Base-by-base conservation (phyloP, 2,888 invertebrate species). In the Enchytraeus crypticus region DNA sequence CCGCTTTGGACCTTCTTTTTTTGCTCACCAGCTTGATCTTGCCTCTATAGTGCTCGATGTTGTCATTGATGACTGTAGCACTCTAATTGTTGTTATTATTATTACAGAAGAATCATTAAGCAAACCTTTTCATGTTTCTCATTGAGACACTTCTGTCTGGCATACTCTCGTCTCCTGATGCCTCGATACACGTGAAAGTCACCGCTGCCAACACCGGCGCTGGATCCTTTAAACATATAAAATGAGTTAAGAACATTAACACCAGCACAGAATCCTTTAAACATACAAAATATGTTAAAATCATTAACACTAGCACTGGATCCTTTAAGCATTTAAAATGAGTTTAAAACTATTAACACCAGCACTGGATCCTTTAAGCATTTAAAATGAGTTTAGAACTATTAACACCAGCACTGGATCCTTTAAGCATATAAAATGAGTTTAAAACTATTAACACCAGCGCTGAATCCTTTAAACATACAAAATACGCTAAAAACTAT, bases 261-360 rank as follows among this genome's bases (percentile, higher is more conserved):
- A 27, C 21, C 21, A 21, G 29, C 18, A 26, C 5, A 56, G 18
- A 26, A 23, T 27, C 21, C 46, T 1, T 47, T 23, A 18, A 33
- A 3, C 21, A 18, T 18, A 21, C n/a, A 33, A 27, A 18, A 11
- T 8, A n/a, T n/a, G n/a, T n/a, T n/a, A n/a, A n/a, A n/a, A n/a
- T n/a, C n/a, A n/a, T n/a, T n/a, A n/a, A n/a, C n/a, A n/a, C n/a
- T n/a, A n/a, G n/a, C n/a, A n/a, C n/a, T n/a, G n/a, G n/a, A n/a
- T n/a, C n/a, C n/a, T n/a, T n/a, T n/a, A n/a, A n/a, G n/a, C n/a
- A n/a, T n/a, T n/a, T n/a, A n/a, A n/a, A n/a, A n/a, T n/a, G n/a
- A n/a, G n/a, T n/a, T n/a, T n/a, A n/a, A n/a, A n/a, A n/a, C 95
- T 95, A 1, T 98, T 98, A 34, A 97, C 98, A 23, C 98, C 98